These are phyloP conservation scores for Habropoda laboriosa DNA, from an alignment of 1,140 invertebrate genomes.

Conservation along the genomic window DNA sequence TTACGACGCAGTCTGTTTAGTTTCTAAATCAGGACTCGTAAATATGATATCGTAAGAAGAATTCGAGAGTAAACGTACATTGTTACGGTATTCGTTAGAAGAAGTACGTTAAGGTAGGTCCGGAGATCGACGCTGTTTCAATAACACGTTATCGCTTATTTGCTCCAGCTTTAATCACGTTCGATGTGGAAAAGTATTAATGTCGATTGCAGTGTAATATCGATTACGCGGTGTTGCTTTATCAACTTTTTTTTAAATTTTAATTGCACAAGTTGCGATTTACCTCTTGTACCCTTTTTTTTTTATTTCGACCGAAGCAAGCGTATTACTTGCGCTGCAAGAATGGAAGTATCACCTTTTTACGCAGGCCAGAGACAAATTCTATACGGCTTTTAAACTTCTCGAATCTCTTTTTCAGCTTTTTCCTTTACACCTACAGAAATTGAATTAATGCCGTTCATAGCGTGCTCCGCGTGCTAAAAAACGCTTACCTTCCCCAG, in stretches of 20 bases:
- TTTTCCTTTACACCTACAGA: neutral
- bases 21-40: too few species aligned
- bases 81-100: too few species aligned
- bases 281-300: neutral
- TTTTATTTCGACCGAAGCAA: slow-evolving; percentile 1
- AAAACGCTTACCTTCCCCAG: neutral
- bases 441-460: slow-evolving; percentile 11
- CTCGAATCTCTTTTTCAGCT: neutral
- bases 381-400: neutral
- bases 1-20: too few species aligned
- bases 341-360: slow-evolving; percentile 14
- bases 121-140: neutral
- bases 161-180: slow-evolving; percentile 15
- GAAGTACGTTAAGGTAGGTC: neutral
- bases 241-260: neutral
- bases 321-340: neutral
- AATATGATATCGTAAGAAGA: neutral
- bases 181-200: slow-evolving; percentile 4
- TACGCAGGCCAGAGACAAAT: neutral
- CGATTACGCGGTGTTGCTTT: slow-evolving; percentile 7
- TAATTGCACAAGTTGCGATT: neutral
- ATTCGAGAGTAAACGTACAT: too few species aligned
- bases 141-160: neutral
- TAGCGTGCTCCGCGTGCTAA: neutral
- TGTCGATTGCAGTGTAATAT: slow-evolving; percentile 2